Evolutionary conservation across 2,797 vertebrate species (phyloP).

Genomic region (Odontamblyopus lacepedii): DNA sequence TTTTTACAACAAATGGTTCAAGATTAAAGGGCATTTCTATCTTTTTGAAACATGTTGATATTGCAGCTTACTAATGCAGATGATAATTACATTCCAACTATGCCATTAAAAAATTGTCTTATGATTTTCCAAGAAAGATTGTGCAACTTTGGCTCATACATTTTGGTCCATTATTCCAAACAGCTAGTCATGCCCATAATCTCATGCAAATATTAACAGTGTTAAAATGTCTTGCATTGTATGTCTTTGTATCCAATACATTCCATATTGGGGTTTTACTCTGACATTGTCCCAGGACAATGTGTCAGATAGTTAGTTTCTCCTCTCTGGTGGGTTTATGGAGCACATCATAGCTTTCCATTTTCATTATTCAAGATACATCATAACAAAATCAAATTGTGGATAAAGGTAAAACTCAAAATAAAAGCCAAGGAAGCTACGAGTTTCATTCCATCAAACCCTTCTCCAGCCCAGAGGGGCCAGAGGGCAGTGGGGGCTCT

Average conservation of each 20-base stretch:
- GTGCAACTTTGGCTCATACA: conserved; percentile 40
- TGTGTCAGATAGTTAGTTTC: conserved; percentile 58
- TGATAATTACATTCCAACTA: conserved; percentile 31
- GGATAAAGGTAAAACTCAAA: conserved; percentile 15
- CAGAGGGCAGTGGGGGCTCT: conserved; percentile 67
- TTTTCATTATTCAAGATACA: conserved; percentile 67
- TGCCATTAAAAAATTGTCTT: not conserved
- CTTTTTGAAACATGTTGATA: conserved; percentile 41
- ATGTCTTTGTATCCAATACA: conserved; percentile 60
- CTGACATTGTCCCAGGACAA: conserved; percentile 69
- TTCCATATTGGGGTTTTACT: conserved; percentile 68
- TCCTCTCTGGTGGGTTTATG: conserved; percentile 70
- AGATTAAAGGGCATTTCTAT: conserved; percentile 68
- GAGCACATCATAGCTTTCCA: conserved; percentile 77
- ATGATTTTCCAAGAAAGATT: conserved; percentile 23
- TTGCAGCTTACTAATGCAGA: conserved; percentile 24
- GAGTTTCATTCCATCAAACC: conserved; percentile 78
- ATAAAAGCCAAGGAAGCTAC: conserved; percentile 71
- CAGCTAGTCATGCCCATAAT: conserved; percentile 78
- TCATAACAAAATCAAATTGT: conserved; percentile 51
- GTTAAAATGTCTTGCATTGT: conserved; percentile 68
- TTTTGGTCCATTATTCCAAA: conserved; percentile 61
- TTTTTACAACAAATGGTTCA: conserved; percentile 49
- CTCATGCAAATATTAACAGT: conserved; percentile 77
- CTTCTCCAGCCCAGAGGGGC: conserved; percentile 55